These are phyloP conservation scores for Kryphioiulus occultus DNA, from an alignment of 2,888 invertebrate genomes.

Conservation along the genomic window DNA sequence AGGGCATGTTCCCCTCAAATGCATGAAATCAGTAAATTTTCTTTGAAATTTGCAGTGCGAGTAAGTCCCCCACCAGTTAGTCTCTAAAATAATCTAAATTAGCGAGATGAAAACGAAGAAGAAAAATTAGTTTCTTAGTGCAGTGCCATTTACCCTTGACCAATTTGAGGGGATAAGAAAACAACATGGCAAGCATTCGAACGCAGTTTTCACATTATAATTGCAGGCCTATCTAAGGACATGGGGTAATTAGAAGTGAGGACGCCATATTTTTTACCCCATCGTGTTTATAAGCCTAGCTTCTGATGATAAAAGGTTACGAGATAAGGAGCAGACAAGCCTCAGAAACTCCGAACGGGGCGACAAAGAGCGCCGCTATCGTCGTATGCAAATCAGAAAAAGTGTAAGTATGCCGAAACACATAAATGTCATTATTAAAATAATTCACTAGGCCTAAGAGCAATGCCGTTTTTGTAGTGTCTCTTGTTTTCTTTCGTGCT, in stretches of 20 bases:
- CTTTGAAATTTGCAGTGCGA: background rate
- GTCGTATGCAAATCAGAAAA: slow-evolving; percentile 1
- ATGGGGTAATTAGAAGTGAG: slow-evolving; percentile 29
- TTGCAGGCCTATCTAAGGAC: background rate
- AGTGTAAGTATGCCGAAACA: slow-evolving; percentile 11
- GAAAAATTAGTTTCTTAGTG: background rate
- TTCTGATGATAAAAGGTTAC: background rate
- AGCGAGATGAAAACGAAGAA: background rate
- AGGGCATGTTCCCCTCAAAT: background rate
- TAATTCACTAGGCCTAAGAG: slow-evolving; percentile 27
- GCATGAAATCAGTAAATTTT: background rate
- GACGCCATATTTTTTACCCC: slow-evolving; percentile 24
- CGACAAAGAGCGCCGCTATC: slow-evolving; percentile 29
- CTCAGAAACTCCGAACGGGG: background rate
- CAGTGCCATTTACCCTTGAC: background rate
- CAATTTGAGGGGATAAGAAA: slow-evolving; percentile 3
- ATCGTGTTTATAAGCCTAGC: background rate
- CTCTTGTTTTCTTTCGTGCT: background rate
- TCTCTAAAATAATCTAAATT: background rate
- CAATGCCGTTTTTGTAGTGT: background rate
- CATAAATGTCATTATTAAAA: slow-evolving; percentile 32
- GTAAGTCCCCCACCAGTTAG: background rate
- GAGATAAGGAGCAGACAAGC: background rate
- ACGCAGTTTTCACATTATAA: background rate
- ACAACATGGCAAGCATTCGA: background rate